Evolutionary conservation across 2,797 vertebrate species (phyloP).

Genomic region (Coranthus polyacanthus): DNA sequence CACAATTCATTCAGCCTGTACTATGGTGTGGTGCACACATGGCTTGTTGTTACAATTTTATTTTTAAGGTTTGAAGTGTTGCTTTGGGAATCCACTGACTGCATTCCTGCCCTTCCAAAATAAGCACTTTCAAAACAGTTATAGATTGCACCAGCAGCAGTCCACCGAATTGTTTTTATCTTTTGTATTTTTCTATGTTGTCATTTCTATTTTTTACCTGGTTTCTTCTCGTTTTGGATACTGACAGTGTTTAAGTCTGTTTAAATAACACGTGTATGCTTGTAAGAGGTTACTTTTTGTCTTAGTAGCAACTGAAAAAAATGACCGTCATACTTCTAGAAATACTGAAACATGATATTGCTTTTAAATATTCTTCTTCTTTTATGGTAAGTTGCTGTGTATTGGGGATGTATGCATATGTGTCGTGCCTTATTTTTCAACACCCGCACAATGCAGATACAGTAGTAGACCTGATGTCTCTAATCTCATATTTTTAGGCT

Average conservation of each 20-base stretch:
- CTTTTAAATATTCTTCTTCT: neutral
- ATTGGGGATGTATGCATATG: neutral
- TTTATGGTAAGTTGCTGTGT: neutral
- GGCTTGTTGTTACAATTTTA: slow-evolving; percentile 33
- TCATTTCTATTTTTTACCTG: too few relatives aligned
- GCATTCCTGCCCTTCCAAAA: slow-evolving; percentile 24
- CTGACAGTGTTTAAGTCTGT: too few relatives aligned
- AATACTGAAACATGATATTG: too few relatives aligned
- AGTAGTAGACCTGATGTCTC: slow-evolving; percentile 21
- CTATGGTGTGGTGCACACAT: slow-evolving; percentile 8
- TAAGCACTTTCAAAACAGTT: slow-evolving; percentile 13
- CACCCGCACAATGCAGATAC: neutral
- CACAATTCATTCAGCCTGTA: slow-evolving; percentile 14
- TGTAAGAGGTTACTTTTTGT: too few relatives aligned
- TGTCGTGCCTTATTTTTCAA: neutral
- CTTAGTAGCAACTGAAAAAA: too few relatives aligned
- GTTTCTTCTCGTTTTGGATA: too few relatives aligned
- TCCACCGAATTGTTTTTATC: neutral
- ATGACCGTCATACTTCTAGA: too few relatives aligned
- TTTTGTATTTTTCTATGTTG: too few relatives aligned
- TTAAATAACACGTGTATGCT: too few relatives aligned
- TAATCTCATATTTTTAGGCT: slow-evolving; percentile 25
- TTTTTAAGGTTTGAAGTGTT: slow-evolving; percentile 47
- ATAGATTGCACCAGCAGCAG: slow-evolving; percentile 1
- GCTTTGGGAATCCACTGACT: slow-evolving; percentile 8